Conservation (phyloP, 2,113 vertebrate genomes). For the Ciconia boyciana region DNA sequence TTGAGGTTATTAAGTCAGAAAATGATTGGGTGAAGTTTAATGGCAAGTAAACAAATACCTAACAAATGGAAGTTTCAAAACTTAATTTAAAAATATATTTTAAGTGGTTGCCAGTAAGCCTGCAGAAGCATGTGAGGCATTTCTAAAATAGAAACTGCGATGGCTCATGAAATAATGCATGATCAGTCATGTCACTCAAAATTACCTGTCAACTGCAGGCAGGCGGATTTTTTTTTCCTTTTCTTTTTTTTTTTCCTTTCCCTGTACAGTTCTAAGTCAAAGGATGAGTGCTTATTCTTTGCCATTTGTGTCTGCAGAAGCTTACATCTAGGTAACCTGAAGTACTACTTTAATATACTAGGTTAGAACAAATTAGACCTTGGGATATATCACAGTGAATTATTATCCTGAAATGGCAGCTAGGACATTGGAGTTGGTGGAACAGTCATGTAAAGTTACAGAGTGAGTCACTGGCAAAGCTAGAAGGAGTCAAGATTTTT, state of each 20-base stretch:
- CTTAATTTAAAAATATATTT: background rate
- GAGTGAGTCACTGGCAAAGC: background rate
- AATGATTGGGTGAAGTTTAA: background rate
- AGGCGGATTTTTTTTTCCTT: background rate
- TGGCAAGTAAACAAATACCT: background rate
- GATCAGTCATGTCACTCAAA: conserved; percentile 46
- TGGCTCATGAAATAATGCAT: background rate
- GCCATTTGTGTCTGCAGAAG: background rate
- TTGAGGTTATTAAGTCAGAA: background rate
- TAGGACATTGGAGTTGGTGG: background rate
- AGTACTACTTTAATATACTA: background rate
- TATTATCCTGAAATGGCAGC: background rate
- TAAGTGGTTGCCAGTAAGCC: background rate
- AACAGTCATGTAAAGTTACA: background rate
- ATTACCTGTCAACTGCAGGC: conserved; percentile 35
- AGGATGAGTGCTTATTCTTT: background rate
- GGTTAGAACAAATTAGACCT: background rate
- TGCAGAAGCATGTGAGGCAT: conserved; percentile 15
- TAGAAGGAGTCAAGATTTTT: background rate
- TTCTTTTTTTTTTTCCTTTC: background rate
- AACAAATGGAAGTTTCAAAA: conserved; percentile 17
- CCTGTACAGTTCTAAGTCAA: background rate
- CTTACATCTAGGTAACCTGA: background rate
- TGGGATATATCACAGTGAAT: background rate
- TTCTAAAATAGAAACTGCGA: conserved; percentile 1